Conservation (phyloP, 2,888 invertebrate genomes). For the Himalopsyche anomala region DNA sequence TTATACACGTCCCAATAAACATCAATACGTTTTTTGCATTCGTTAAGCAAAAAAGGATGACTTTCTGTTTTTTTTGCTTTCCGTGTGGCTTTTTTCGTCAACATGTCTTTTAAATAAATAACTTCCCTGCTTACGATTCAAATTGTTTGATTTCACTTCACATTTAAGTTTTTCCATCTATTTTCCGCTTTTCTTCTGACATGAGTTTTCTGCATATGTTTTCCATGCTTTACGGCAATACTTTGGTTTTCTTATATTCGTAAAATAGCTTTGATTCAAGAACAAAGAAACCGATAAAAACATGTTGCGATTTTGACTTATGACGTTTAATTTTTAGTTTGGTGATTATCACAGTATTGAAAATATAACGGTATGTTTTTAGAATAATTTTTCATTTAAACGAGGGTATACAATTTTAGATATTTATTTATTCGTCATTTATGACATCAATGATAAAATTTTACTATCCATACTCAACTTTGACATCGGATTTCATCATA, state of each 20-base stretch:
- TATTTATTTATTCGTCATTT: too few relatives aligned
- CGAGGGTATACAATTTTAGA: too few relatives aligned
- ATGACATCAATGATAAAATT: too few relatives aligned
- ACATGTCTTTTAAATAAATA: slow-evolving; percentile 41
- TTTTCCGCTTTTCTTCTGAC: background rate
- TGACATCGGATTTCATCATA: too few relatives aligned
- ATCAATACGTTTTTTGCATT: slow-evolving; percentile 27
- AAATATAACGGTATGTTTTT: too few relatives aligned
- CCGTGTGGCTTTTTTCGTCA: slow-evolving; percentile 14
- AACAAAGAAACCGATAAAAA: too few relatives aligned
- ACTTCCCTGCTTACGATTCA: slow-evolving; percentile 38
- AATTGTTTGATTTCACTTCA: slow-evolving; percentile 38
- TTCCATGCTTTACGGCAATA: background rate
- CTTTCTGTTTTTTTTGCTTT: background rate
- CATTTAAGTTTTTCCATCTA: slow-evolving; percentile 36
- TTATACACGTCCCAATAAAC: slow-evolving; percentile 15
- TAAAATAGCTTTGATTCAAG: background rate
- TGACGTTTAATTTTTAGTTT: too few relatives aligned
- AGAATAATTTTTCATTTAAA: too few relatives aligned
- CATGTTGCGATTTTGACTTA: too few relatives aligned
- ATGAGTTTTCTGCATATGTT: background rate
- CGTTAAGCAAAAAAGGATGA: background rate
- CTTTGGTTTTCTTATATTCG: background rate
- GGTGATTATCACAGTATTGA: too few relatives aligned
- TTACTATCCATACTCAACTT: too few relatives aligned